Evolutionary conservation across 2,888 invertebrate species (phyloP).

Genomic region (Sericinus montela): DNA sequence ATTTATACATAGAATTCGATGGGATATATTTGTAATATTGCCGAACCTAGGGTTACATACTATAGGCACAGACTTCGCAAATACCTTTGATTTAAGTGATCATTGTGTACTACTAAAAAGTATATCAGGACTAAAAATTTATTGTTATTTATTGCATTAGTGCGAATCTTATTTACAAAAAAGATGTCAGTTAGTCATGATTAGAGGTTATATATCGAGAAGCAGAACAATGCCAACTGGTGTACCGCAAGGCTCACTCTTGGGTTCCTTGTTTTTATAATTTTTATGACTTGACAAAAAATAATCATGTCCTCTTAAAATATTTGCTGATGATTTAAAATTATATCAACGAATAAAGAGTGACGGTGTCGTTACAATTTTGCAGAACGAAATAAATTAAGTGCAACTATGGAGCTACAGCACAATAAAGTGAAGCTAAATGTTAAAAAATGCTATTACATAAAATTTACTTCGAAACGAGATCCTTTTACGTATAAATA

Average conservation of each 20-base stretch:
- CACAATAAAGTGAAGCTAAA: too few relatives aligned
- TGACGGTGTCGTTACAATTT: too few relatives aligned
- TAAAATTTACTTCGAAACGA: too few relatives aligned
- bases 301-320: constrained; percentile 1
- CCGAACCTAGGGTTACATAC: background rate
- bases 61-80: background rate
- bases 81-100: too few relatives aligned
- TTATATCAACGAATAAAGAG: too few relatives aligned
- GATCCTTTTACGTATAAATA: too few relatives aligned
- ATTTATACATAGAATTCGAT: background rate
- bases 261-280: background rate
- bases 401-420: too few relatives aligned
- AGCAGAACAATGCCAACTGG: background rate
- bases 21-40: background rate
- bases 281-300: background rate
- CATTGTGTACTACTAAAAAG: background rate
- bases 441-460: too few relatives aligned
- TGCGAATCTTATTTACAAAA: background rate
- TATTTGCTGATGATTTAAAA: background rate
- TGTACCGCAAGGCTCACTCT: too few relatives aligned
- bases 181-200: background rate
- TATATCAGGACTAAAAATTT: background rate
- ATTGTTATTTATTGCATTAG: background rate
- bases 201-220: background rate
- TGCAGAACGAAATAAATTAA: too few relatives aligned